Base-by-base conservation (phyloP, 2,797 vertebrate genomes). In the Carcharodon carcharias region DNA sequence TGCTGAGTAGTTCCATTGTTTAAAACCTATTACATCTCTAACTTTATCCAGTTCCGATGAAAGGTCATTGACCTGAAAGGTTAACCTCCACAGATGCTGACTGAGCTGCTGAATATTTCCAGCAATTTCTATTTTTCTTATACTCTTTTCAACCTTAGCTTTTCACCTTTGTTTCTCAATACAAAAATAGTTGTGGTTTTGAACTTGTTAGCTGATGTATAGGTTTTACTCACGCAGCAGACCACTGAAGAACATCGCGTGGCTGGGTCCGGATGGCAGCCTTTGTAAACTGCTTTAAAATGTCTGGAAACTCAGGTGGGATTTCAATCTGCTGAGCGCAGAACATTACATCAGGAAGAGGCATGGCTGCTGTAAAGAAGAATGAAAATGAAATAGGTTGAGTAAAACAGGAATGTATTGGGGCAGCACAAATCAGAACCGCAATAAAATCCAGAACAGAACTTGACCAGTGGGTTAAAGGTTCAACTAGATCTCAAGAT, bases 221-320 rank as follows among this genome's bases (percentile, higher is more conserved):
- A 61, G 58, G 56, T 77, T 61, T 63, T 87, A 97, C 99, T 98
- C 97, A 99, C 99, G 98, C 98, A 58, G 98, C 98, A 80, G 99
- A 98, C 99, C 99, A 99, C 96, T 97, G 98, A 96, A 99, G 98
- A 96, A 99, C 96, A 96, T 99, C 99, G 21, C 88, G 96, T 6
- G 99, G 99, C 96, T 99, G 99, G 3, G 99, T 99, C 96, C 98
- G 98, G 96, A 99, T 98, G 77, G 99, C 99, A 96, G 99, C 99
- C 97, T 99, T 99, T 50, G 99, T 99, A 97, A 99, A 99, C 96
- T 98, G 98, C 97, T 99, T 99, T 93, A 99, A 98, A 97, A 99
- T 98, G 97, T 99, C 98, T 0, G 99, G 98, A 80, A 99, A 98
- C 71, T 99, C 98, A 0, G 98, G 98, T 0, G 99, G 99, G 23